phyloP scores from a whole-genome alignment of 2,113 vertebrate genomes.

The Manacus vitellinus region DNA sequence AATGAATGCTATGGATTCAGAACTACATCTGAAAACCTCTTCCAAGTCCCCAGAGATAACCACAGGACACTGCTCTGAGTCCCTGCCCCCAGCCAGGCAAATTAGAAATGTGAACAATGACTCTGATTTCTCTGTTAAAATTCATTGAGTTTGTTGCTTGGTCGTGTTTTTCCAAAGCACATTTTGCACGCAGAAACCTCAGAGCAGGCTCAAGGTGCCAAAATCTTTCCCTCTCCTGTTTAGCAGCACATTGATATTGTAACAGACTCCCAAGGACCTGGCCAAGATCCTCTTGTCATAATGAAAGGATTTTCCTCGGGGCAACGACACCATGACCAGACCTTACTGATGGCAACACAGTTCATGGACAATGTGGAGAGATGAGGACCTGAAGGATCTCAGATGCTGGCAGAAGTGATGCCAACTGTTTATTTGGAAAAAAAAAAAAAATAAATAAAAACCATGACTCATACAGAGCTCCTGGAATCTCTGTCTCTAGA shows the following conservation, averaged over 20 bases:
- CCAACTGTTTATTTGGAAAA: neutral
- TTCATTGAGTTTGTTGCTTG: neutral
- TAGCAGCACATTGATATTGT: neutral
- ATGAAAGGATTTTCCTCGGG: neutral
- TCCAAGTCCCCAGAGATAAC: neutral
- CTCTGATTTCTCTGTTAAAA: constrained; percentile 11
- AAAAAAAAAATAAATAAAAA: neutral
- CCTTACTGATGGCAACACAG: neutral
- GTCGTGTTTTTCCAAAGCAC: neutral
- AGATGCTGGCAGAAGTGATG: neutral
- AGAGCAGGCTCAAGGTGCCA: neutral
- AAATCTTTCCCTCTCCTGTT: neutral
- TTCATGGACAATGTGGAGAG: neutral
- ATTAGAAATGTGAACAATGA: constrained; percentile 15
- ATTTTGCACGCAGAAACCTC: neutral
- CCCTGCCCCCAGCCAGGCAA: constrained; percentile 4
- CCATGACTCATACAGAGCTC: neutral
- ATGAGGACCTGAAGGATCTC: neutral
- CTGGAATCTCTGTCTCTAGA: neutral
- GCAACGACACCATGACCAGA: neutral
- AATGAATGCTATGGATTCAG: constrained; percentile 42
- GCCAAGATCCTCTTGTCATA: neutral
- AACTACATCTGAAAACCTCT: constrained; percentile 50
- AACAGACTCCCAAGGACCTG: neutral
- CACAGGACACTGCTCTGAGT: constrained; percentile 8